Evolutionary conservation across 2,888 invertebrate genomes (phyloP).

Genomic region (Acanthococcus lagerstroemiae): DNA sequence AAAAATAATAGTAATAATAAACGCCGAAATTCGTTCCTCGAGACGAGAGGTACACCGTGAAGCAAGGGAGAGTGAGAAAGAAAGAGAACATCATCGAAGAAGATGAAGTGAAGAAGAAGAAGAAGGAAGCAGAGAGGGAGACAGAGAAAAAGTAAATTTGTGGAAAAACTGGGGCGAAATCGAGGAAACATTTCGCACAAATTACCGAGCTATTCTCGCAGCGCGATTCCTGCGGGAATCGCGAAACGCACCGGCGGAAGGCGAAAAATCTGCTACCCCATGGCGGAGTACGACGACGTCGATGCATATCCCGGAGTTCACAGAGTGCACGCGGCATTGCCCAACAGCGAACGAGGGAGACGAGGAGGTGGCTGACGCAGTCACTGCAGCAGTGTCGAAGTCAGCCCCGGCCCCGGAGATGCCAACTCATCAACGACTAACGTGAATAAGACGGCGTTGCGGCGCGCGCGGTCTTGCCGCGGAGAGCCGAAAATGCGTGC

Average conservation of each 20-base stretch:
- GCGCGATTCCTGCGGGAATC: slow-evolving; percentile 20
- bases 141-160: slow-evolving; percentile 6
- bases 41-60: background rate
- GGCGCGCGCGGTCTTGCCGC: slow-evolving; percentile 20
- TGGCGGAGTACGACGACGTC: background rate
- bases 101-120: slow-evolving; percentile 15
- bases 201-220: slow-evolving; percentile 26
- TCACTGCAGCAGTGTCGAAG: too few species aligned
- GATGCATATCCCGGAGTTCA: slow-evolving; percentile 10
- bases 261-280: slow-evolving; percentile 26
- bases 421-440: slow-evolving; percentile 30
- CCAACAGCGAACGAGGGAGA: too few species aligned
- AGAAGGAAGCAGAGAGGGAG: background rate
- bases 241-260: slow-evolving; percentile 12
- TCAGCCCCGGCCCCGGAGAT: slow-evolving; percentile 6
- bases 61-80: background rate
- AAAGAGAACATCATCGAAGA: background rate
- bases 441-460: slow-evolving; percentile 24
- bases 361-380: too few species aligned
- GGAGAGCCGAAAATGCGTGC: slow-evolving; percentile 11
- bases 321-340: background rate
- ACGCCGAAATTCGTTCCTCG: slow-evolving; percentile 16
- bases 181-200: slow-evolving; percentile 24
- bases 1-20: background rate
- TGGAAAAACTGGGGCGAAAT: slow-evolving; percentile 10